Evolutionary conservation across 2,888 invertebrate species (phyloP), one percentile per base, ranked within the genome.

Genomic region (Orthosia cruda): DNA sequence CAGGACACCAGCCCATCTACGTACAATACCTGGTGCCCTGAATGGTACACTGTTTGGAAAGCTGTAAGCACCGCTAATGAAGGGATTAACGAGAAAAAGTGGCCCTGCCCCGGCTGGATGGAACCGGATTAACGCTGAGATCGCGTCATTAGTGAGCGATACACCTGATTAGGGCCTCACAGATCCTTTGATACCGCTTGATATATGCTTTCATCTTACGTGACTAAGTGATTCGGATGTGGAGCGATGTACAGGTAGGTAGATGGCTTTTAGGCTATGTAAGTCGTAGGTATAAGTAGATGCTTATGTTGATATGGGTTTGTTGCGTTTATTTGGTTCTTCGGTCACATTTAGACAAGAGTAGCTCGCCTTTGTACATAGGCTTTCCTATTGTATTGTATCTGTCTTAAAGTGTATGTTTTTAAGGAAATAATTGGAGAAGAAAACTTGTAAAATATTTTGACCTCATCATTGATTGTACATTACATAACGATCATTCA

Each of bases 31-130:
- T 73, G 69, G 55, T 71, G 68, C 78, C 71, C 68, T 72, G 68
- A 52, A 70, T 40, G 59, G 32, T 62, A 61, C 65, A 83, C 85
- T 89, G 89, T 92, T 92, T 90, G 89, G 84, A 72, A 88, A 91
- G 89, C 93, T 90, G 89, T 90, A 90, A 91, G 91, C 89, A 91
- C 91, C 92, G 92, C 92, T 95, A 95, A 96, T 95, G 93, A 94
- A 92, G 91, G 93, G 95, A 93, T 95, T 95, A 95, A 89, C 84
- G 92, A 95, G 94, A 95, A 95, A 95, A 96, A 95, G 93, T 94
- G 93, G 89, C 89, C 88, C 90, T 89, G 88, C 91, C 91, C 91
- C 89, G 89, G 82, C 92, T 90, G 91, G 91, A 90, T 88, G 89
- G 91, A 91, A 91, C 91, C 87, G 93, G 96, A 95, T 96, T 95